phyloP scores from a whole-genome alignment of 2,113 vertebrate species.

The Scomber scombrus region DNA sequence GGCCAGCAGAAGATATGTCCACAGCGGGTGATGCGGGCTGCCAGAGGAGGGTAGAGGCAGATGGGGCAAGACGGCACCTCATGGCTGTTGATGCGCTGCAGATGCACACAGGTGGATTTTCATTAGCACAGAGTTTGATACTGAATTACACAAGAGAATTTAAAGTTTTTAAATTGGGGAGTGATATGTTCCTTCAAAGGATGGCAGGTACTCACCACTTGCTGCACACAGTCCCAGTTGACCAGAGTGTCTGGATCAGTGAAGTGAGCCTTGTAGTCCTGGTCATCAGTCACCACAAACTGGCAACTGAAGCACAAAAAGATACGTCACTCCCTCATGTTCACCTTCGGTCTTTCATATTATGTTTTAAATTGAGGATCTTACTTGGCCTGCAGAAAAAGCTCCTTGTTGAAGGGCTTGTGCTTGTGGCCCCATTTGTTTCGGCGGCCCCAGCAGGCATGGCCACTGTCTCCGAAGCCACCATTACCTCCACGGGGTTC shows the following conservation, averaged over 20 bases:
- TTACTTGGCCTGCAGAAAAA: slow-evolving; percentile 99
- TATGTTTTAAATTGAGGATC: slow-evolving; percentile 10
- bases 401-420: slow-evolving; percentile 99
- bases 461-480: slow-evolving; percentile 87
- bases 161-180: too few relatives aligned
- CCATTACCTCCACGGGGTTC: slow-evolving; percentile 94
- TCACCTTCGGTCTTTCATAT: background rate
- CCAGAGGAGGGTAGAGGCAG: slow-evolving; percentile 96
- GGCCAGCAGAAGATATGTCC: slow-evolving; percentile 99
- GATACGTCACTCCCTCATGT: background rate
- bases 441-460: slow-evolving; percentile 93
- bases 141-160: too few relatives aligned
- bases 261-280: slow-evolving; percentile 97
- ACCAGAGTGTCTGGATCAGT: slow-evolving; percentile 98
- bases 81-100: slow-evolving; percentile 96
- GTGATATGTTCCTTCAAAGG: background rate
- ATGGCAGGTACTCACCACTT: slow-evolving; percentile 91
- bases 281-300: slow-evolving; percentile 97
- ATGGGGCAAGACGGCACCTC: slow-evolving; percentile 99
- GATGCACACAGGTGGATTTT: background rate
- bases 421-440: slow-evolving; percentile 97
- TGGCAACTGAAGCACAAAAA: slow-evolving; percentile 90
- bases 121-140: background rate
- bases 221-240: slow-evolving; percentile 99
- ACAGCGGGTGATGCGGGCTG: slow-evolving; percentile 96